Percentiles rank a stretch among this genome's conserved stretches.
phyloP scores from a whole-genome alignment of 2,113 vertebrate genomes.

The Orycteropus afer region DNA sequence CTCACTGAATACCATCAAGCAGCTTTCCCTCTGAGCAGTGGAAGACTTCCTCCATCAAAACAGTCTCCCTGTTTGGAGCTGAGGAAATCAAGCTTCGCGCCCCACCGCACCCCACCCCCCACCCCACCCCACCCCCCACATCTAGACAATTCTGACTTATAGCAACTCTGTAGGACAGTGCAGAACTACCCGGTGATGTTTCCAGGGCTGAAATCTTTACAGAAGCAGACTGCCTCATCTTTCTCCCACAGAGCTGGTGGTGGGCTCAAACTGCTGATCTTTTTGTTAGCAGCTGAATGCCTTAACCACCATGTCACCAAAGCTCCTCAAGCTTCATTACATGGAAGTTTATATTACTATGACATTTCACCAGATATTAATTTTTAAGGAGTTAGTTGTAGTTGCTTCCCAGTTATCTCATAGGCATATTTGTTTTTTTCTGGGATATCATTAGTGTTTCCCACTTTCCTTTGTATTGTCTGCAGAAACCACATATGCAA shows the following conservation, averaged over 20 bases:
- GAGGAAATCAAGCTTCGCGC: background rate
- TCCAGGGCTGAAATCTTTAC: too few species aligned
- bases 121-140: too few species aligned
- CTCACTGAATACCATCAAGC: background rate
- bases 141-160: too few species aligned
- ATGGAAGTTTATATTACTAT: background rate
- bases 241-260: too few species aligned
- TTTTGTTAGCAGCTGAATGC: too few species aligned
- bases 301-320: too few species aligned
- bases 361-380: background rate
- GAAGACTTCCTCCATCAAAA: slow-evolving; percentile 20
- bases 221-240: too few species aligned
- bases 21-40: slow-evolving; percentile 62
- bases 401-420: background rate
- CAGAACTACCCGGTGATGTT: too few species aligned
- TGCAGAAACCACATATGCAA: background rate
- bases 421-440: background rate
- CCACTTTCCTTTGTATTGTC: background rate
- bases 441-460: background rate
- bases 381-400: background rate
- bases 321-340: too few species aligned
- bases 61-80: background rate
- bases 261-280: too few species aligned
- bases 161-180: too few species aligned
- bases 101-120: too few species aligned